Conservation (phyloP, 2,888 invertebrate genomes). For the Drosophila tripunctata region DNA sequence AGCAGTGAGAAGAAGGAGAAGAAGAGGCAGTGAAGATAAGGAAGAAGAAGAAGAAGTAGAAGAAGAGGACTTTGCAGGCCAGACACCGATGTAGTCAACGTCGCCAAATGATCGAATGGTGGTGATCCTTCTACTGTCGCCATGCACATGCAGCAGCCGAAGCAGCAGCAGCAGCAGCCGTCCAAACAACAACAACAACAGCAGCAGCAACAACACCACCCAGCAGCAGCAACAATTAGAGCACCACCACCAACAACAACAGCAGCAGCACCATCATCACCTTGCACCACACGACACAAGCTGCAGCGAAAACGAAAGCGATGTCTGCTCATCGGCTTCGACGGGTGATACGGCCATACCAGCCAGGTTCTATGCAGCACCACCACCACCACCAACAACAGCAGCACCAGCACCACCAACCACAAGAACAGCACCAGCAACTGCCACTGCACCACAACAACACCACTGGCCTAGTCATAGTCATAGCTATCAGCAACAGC, state of each 20-base stretch:
- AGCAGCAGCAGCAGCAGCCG: conserved; percentile 59
- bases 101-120: conserved; percentile 85
- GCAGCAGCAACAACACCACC: conserved; percentile 17
- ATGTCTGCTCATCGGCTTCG: conserved; percentile 80
- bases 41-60: background rate
- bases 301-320: conserved; percentile 37
- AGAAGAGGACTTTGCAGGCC: conserved; percentile 1
- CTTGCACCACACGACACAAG: conserved; percentile 19
- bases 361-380: conserved; percentile 46
- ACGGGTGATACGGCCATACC: conserved; percentile 83
- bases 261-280: conserved; percentile 10
- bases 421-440: conserved; percentile 5
- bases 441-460: background rate
- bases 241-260: conserved; percentile 50
- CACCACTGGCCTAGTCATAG: conserved; percentile 67
- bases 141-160: conserved; percentile 80
- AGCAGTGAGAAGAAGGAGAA: background rate
- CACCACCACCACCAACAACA: conserved; percentile 19
- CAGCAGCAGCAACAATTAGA: conserved; percentile 24
- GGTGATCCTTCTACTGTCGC: conserved; percentile 85
- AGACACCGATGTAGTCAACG: conserved; percentile 59
- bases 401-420: conserved; percentile 8
- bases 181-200: conserved; percentile 29
- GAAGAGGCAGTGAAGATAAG: background rate
- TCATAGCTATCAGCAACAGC: conserved; percentile 51